Conservation (phyloP, 2,888 invertebrate species). For the Cremastinae sp. region DNA sequence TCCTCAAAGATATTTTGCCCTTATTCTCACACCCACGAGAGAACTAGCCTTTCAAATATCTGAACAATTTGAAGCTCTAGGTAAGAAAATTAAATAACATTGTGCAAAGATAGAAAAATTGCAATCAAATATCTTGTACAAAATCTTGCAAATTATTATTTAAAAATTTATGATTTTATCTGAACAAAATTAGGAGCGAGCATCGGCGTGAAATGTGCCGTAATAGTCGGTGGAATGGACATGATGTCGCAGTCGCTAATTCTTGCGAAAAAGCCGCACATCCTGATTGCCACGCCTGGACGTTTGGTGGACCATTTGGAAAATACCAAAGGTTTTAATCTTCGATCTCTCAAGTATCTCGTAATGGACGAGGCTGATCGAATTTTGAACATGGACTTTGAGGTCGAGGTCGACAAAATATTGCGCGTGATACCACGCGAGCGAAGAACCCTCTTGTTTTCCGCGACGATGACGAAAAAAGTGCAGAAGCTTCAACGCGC, state of each 20-base stretch:
- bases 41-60: conserved; percentile 99
- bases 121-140: not conserved
- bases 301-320: conserved; percentile 97
- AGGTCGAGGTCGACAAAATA: conserved; percentile 98
- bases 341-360: conserved; percentile 93
- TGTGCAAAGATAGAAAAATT: not conserved
- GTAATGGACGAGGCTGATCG: conserved; percentile 99
- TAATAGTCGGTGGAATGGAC: conserved; percentile 99
- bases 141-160: not conserved
- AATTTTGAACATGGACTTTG: conserved; percentile 99
- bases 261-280: conserved; percentile 97
- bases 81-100: conserved; percentile 80
- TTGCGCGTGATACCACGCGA: conserved; percentile 95
- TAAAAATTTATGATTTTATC: not conserved
- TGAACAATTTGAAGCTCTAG: conserved; percentile 98
- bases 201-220: conserved; percentile 97
- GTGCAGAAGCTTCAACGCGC: conserved; percentile 98
- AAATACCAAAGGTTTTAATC: conserved; percentile 98
- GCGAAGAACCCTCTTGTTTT: conserved; percentile 95
- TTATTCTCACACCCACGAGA: conserved; percentile 97
- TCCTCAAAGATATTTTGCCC: conserved; percentile 96
- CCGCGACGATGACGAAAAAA: conserved; percentile 99
- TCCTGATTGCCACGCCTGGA: conserved; percentile 98
- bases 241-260: conserved; percentile 96
- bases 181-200: conserved; percentile 86